Conservation (phyloP, 2,113 vertebrate genomes). For the Platycercus adscitus region DNA sequence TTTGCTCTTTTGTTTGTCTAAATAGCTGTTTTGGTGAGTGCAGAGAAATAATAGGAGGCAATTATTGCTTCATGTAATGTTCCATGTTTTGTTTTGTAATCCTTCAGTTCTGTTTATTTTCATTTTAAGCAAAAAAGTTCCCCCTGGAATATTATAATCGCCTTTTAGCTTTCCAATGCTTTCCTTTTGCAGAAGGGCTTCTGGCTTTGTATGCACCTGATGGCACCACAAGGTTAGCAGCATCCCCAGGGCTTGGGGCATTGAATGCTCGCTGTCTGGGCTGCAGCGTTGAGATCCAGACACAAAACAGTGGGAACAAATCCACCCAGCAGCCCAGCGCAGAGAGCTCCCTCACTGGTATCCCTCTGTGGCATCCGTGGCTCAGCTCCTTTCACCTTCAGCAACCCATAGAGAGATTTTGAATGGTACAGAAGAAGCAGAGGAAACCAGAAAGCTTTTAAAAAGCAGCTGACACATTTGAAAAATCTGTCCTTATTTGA, state of each 20-base stretch:
- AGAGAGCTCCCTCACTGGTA: background rate
- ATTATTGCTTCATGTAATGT: constrained; percentile 81
- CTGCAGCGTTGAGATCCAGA: background rate
- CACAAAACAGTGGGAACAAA: background rate
- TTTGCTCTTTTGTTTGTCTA: constrained; percentile 76
- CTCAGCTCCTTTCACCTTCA: constrained; percentile 45
- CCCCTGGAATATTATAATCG: constrained; percentile 80
- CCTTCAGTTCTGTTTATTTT: constrained; percentile 78
- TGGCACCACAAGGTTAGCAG: constrained; percentile 25
- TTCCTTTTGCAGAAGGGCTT: constrained; percentile 25
- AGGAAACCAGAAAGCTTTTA: constrained; percentile 5
- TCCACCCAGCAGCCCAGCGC: background rate
- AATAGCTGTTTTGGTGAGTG: constrained; percentile 81
- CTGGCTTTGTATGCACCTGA: constrained; percentile 68
- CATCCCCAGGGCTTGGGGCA: constrained; percentile 9
- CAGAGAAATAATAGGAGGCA: constrained; percentile 80
- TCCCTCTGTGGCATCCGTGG: background rate
- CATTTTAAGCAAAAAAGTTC: constrained; percentile 77
- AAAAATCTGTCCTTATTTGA: constrained; percentile 46
- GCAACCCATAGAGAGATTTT: background rate
- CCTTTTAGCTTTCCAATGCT: constrained; percentile 54
- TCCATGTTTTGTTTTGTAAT: constrained; percentile 83
- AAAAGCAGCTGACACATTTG: background rate
- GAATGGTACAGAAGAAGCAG: background rate
- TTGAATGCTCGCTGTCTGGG: background rate